Percentiles rank a stretch among this genome's conserved stretches.
phyloP scores from a whole-genome alignment of 1,140 invertebrate species.

The Papilio polyxenes region DNA sequence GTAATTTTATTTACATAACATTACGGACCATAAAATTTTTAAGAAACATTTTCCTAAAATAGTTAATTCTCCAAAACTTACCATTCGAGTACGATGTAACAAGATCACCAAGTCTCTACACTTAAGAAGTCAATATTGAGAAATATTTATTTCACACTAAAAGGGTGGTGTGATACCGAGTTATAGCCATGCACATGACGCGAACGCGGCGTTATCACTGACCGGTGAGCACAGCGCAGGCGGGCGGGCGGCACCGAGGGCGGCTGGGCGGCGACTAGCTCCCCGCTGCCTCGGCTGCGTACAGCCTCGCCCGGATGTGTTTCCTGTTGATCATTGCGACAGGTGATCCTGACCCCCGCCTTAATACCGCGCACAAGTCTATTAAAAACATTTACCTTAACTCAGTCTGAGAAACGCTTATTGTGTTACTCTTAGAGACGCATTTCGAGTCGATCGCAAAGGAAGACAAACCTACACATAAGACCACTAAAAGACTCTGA shows the following conservation, averaged over 20 bases:
- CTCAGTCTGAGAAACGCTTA: background rate
- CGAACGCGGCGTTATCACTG: constrained; percentile 26
- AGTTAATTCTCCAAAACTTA: background rate
- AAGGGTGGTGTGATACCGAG: background rate
- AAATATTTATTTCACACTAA: constrained; percentile 16
- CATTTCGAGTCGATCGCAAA: background rate
- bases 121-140: constrained; percentile 15
- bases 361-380: background rate
- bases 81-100: background rate
- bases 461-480: background rate
- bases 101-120: background rate
- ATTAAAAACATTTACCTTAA: background rate
- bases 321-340: constrained; percentile 44
- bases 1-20: constrained; percentile 15
- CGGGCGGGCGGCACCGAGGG: constrained; percentile 56
- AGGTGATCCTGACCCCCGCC: constrained; percentile 42
- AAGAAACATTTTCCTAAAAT: background rate
- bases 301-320: constrained; percentile 71
- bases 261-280: constrained; percentile 76
- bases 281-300: constrained; percentile 60
- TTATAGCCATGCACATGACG: background rate
- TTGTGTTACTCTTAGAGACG: background rate
- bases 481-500: background rate
- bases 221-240: background rate
- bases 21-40: background rate